phyloP scores from a whole-genome alignment of 2,797 vertebrate species.

The Coregonus suidteri region DNA sequence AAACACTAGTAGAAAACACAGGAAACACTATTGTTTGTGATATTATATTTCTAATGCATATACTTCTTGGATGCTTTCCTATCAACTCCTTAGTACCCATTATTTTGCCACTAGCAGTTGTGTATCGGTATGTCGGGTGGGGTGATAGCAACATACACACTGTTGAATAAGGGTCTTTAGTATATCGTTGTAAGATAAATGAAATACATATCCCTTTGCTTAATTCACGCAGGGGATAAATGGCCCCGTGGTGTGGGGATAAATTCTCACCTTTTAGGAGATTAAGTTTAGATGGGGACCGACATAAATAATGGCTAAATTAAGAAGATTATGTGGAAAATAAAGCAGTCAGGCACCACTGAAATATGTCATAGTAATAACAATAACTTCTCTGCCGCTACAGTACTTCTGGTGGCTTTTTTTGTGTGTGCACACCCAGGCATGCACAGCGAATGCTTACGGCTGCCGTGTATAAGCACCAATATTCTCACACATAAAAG shows the following conservation, averaged over 20 bases:
- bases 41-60: background rate
- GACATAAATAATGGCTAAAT: slow-evolving; percentile 58
- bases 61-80: background rate
- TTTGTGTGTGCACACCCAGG: slow-evolving; percentile 33
- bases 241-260: slow-evolving; percentile 43
- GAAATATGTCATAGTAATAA: slow-evolving; percentile 53
- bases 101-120: background rate
- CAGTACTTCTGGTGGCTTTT: slow-evolving; percentile 36
- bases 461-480: slow-evolving; percentile 38
- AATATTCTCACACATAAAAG: background rate
- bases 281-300: slow-evolving; percentile 51
- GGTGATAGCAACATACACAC: background rate
- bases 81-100: background rate
- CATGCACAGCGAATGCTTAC: slow-evolving; percentile 34
- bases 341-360: slow-evolving; percentile 59
- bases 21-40: background rate
- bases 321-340: slow-evolving; percentile 53
- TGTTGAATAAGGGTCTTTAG: background rate
- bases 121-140: background rate
- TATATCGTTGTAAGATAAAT: slow-evolving; percentile 31
- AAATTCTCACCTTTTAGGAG: slow-evolving; percentile 65
- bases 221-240: slow-evolving; percentile 49
- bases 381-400: slow-evolving; percentile 31
- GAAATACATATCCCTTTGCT: slow-evolving; percentile 46
- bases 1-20: too few species aligned